A percentile compares a stretch with the other conserved stretches of the same genome.
Evolutionary conservation across 2,113 vertebrate species (phyloP).

Genomic region (Phrynosoma blainvillii): DNA sequence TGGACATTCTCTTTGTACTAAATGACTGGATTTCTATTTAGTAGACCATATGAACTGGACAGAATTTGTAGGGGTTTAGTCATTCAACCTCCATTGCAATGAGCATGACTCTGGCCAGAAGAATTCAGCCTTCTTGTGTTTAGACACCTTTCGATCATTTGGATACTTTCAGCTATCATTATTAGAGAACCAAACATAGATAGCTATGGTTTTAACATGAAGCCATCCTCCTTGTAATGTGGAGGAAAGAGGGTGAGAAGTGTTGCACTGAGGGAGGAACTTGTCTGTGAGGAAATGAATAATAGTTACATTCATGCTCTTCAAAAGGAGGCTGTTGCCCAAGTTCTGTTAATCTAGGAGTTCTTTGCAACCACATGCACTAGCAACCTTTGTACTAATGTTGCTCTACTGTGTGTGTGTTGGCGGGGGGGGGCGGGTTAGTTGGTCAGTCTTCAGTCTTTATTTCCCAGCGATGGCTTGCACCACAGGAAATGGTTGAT

Average conservation of each 20-base stretch:
- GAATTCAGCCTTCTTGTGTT: background rate
- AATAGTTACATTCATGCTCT: background rate
- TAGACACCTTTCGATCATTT: background rate
- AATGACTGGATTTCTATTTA: background rate
- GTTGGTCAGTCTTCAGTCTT: background rate
- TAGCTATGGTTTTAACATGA: background rate
- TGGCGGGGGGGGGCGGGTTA: background rate
- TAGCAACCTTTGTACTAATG: background rate
- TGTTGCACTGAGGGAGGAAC: background rate
- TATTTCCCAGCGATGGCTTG: background rate
- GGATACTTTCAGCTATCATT: background rate
- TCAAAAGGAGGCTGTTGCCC: background rate
- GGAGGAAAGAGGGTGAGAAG: background rate
- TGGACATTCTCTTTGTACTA: background rate
- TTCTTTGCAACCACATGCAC: background rate
- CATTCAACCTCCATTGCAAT: background rate
- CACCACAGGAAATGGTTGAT: background rate
- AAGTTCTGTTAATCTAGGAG: background rate
- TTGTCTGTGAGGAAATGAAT: too few species aligned
- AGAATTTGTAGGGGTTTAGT: background rate
- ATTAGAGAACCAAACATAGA: background rate
- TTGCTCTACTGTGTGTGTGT: background rate
- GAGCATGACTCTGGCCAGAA: background rate
- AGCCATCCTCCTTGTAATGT: too few species aligned
- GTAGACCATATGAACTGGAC: background rate